Percentiles rank a stretch among this genome's conserved stretches.
Evolutionary conservation across 2,888 invertebrate species (phyloP).

Genomic region (Cryptus armator): DNA sequence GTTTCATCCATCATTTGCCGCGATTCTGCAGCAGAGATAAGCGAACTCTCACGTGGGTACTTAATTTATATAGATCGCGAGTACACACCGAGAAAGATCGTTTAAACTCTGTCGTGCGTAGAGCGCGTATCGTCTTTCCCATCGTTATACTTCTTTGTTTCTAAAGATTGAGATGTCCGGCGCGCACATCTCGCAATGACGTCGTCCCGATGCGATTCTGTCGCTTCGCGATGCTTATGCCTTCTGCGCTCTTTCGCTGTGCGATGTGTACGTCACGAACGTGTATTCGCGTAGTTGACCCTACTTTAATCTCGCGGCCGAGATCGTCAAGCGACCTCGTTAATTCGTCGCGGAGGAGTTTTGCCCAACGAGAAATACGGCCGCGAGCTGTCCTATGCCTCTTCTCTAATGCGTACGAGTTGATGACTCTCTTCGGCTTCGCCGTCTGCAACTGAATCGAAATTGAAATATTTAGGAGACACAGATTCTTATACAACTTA

Average conservation of each 20-base stretch:
- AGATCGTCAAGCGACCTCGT: conserved; percentile 69
- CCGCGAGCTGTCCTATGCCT: neutral
- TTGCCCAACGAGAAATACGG: conserved; percentile 50
- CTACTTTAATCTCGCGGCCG: conserved; percentile 69
- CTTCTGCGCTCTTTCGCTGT: neutral
- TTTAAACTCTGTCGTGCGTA: conserved; percentile 2
- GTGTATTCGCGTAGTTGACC: conserved; percentile 69
- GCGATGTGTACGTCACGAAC: conserved; percentile 39
- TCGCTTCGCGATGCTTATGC: neutral
- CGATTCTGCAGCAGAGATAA: conserved; percentile 4
- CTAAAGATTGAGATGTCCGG: conserved; percentile 54
- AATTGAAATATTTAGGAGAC: neutral
- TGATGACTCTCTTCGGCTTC: neutral
- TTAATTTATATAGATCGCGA: conserved; percentile 10
- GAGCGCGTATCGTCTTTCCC: conserved; percentile 22
- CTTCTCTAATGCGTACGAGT: neutral
- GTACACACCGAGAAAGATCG: neutral
- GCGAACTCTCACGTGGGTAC: conserved; percentile 6
- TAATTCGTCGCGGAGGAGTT: conserved; percentile 58
- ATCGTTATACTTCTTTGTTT: conserved; percentile 45
- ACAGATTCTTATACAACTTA: too few species aligned
- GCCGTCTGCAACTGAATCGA: neutral
- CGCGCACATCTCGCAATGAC: conserved; percentile 50
- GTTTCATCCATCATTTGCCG: conserved; percentile 20
- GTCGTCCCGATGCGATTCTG: conserved; percentile 13